Evolutionary conservation across 2,888 invertebrate genomes (phyloP).

Genomic region (Folsomia manolachei): DNA sequence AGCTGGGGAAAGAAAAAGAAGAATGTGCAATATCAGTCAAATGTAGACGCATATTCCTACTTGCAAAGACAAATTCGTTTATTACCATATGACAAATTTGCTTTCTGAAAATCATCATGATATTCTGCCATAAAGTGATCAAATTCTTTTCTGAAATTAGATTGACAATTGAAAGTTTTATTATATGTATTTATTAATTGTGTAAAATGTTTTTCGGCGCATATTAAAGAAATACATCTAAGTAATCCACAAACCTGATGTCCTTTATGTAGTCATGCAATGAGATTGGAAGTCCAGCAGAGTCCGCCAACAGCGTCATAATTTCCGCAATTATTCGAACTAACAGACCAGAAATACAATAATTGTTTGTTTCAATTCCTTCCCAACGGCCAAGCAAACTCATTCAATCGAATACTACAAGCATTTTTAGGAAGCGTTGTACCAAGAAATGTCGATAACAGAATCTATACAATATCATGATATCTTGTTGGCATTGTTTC

Average conservation of each 20-base stretch:
- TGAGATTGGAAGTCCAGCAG: slow-evolving; percentile 48
- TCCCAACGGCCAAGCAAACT: too few relatives aligned
- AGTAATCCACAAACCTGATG: too few relatives aligned
- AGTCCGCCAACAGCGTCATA: slow-evolving; percentile 47
- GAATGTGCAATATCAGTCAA: not conserved
- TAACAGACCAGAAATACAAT: slow-evolving; percentile 13
- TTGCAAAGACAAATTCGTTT: slow-evolving; percentile 9
- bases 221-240: too few relatives aligned
- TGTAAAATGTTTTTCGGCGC: too few relatives aligned
- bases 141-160: slow-evolving; percentile 49
- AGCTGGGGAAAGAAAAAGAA: not conserved
- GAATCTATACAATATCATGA: too few relatives aligned
- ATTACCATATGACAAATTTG: slow-evolving; percentile 50
- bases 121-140: slow-evolving; percentile 50
- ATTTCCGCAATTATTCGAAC: slow-evolving; percentile 48
- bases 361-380: too few relatives aligned
- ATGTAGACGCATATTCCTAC: not conserved
- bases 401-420: too few relatives aligned
- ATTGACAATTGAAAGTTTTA: too few relatives aligned
- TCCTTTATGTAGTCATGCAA: slow-evolving; percentile 50
- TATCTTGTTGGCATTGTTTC: too few relatives aligned
- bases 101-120: slow-evolving; percentile 50
- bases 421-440: too few relatives aligned
- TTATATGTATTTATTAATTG: too few relatives aligned
- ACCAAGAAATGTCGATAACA: too few relatives aligned